A percentile compares a stretch with the other conserved stretches of the same genome.
These are phyloP conservation scores for Romanogobio albipinnatus DNA, from an alignment of 2,113 vertebrate species.

Conservation along the genomic window DNA sequence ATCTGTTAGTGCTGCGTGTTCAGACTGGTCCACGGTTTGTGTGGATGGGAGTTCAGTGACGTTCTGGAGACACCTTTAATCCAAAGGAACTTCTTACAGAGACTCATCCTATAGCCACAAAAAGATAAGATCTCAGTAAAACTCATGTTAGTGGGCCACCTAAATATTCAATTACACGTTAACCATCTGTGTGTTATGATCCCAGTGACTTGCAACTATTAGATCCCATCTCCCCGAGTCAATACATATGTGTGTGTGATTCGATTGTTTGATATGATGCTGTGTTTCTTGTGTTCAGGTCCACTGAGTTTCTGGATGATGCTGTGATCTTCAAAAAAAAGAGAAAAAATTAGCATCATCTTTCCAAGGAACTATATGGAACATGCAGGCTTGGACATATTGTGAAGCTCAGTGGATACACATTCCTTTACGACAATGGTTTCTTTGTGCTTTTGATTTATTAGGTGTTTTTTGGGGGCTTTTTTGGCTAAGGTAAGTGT, in stretches of 20 bases:
- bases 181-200: neutral
- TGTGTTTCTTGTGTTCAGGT: neutral
- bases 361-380: neutral
- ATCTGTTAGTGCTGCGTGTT: slow-evolving; percentile 67
- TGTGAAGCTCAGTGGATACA: neutral
- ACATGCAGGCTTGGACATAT: neutral
- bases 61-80: slow-evolving; percentile 27
- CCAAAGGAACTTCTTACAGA: neutral
- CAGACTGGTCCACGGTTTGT: slow-evolving; percentile 67
- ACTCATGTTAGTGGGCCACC: slow-evolving; percentile 17
- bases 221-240: neutral
- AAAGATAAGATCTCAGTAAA: neutral
- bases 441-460: neutral
- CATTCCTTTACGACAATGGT: neutral
- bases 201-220: neutral
- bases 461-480: neutral
- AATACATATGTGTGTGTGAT: slow-evolving; percentile 50
- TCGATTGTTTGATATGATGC: slow-evolving; percentile 28
- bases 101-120: neutral
- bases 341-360: neutral
- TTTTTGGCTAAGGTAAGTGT: neutral
- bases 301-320: neutral
- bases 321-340: neutral
- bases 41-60: slow-evolving; percentile 43
- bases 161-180: neutral